phyloP scores from a whole-genome alignment of 2,888 invertebrate species.

The Monopis laevigella region DNA sequence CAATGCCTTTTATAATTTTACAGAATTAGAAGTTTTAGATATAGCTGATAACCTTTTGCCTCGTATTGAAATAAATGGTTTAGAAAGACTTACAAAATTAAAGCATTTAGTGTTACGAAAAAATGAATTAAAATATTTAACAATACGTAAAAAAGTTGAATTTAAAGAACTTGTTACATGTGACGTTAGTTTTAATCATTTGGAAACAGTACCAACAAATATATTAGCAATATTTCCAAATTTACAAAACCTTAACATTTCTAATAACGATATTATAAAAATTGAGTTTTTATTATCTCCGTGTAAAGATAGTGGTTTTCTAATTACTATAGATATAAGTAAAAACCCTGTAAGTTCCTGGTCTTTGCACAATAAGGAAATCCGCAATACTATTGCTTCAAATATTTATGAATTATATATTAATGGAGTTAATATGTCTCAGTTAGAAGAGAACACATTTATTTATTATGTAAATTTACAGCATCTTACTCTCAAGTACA shows the following conservation, averaged over 20 bases:
- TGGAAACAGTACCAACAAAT: constrained; percentile 38
- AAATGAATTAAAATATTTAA: constrained; percentile 49
- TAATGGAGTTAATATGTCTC: constrained; percentile 48
- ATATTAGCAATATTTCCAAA: constrained; percentile 53
- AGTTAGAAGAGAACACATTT: constrained; percentile 75
- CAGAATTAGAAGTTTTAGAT: constrained; percentile 76
- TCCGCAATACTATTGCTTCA: constrained; percentile 19
- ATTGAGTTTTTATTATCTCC: constrained; percentile 45
- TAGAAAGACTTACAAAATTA: constrained; percentile 43
- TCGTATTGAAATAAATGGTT: constrained; percentile 73
- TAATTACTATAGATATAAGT: constrained; percentile 52
- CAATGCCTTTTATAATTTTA: constrained; percentile 77
- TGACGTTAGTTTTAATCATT: constrained; percentile 50
- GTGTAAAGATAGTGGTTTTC: constrained; percentile 34
- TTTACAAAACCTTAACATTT: constrained; percentile 50
- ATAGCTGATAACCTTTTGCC: constrained; percentile 74
- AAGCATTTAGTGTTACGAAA: constrained; percentile 48
- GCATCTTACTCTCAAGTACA: constrained; percentile 79
- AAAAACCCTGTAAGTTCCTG: constrained; percentile 48
- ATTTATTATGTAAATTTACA: constrained; percentile 78
- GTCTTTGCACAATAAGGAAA: constrained; percentile 24
- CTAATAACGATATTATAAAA: constrained; percentile 45
- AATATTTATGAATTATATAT: constrained; percentile 55
- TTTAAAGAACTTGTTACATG: constrained; percentile 41
- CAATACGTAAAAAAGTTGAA: constrained; percentile 41